Evolutionary conservation across 2,113 vertebrate species (phyloP).

Genomic region (Campylomormyrus tamandua): DNA sequence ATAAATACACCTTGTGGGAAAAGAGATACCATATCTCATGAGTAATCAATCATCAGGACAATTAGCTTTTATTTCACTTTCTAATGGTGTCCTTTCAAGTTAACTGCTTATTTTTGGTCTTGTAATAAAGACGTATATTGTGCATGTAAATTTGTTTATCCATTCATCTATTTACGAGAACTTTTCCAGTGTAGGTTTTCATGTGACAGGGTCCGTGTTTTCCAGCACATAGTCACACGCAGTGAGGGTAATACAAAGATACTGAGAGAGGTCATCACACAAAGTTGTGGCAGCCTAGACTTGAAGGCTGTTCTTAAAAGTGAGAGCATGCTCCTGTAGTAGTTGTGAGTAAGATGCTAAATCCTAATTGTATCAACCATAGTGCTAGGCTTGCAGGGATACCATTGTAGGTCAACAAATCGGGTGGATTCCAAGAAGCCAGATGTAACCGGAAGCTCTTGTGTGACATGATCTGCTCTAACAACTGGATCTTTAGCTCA

Average conservation of each 20-base stretch:
- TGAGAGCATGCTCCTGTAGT: background rate
- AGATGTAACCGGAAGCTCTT: background rate
- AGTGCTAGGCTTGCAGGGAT: background rate
- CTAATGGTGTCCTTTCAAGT: background rate
- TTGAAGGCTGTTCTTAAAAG: background rate
- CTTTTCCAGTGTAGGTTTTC: background rate
- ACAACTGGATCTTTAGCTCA: background rate
- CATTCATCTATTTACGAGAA: background rate
- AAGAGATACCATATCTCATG: background rate
- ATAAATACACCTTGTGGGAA: background rate
- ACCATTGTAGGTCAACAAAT: background rate
- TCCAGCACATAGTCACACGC: background rate
- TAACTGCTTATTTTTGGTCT: background rate
- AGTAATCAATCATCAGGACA: background rate
- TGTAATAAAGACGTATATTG: background rate
- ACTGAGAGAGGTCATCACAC: background rate
- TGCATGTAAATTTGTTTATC: background rate
- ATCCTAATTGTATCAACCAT: background rate
- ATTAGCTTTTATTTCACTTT: background rate
- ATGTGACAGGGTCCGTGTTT: background rate
- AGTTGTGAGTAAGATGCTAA: background rate
- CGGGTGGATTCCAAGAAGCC: background rate
- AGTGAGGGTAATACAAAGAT: background rate
- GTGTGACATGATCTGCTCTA: background rate
- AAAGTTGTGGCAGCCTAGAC: background rate